phyloP scores from a whole-genome alignment of 2,888 invertebrate genomes.

The Metopia argyrocephala region DNA sequence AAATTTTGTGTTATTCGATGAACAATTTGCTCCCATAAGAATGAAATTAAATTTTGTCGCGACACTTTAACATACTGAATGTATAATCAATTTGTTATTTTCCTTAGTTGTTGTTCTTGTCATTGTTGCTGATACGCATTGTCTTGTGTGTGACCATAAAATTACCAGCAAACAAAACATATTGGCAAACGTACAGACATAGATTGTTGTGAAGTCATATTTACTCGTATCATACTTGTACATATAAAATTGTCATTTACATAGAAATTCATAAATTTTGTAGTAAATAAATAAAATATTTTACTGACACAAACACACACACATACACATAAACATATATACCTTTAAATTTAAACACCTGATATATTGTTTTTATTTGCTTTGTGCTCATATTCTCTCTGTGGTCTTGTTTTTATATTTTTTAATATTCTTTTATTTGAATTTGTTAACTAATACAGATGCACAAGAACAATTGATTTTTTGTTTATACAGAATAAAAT shows the following conservation, averaged over 20 bases:
- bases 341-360: neutral
- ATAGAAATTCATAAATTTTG: slow-evolving; percentile 22
- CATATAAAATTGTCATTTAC: slow-evolving; percentile 16
- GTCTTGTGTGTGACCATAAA: neutral
- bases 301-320: neutral
- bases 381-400: neutral
- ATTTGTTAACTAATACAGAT: neutral
- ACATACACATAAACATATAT: no score
- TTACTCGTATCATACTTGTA: neutral
- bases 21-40: slow-evolving; percentile 69
- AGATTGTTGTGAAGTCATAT: neutral
- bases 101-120: neutral
- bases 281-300: slow-evolving; percentile 29
- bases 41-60: slow-evolving; percentile 75
- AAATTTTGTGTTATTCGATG: slow-evolving; percentile 38
- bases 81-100: slow-evolving; percentile 71
- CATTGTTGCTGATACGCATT: neutral
- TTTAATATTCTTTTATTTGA: slow-evolving; percentile 14
- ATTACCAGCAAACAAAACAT: slow-evolving; percentile 12
- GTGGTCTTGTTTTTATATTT: neutral
- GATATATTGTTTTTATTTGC: neutral
- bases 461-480: neutral
- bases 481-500: slow-evolving; percentile 17
- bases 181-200: neutral
- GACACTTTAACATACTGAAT: slow-evolving; percentile 72